Evolutionary conservation across 1,140 invertebrate genomes (phyloP).

Genomic region (Homarus americanus): DNA sequence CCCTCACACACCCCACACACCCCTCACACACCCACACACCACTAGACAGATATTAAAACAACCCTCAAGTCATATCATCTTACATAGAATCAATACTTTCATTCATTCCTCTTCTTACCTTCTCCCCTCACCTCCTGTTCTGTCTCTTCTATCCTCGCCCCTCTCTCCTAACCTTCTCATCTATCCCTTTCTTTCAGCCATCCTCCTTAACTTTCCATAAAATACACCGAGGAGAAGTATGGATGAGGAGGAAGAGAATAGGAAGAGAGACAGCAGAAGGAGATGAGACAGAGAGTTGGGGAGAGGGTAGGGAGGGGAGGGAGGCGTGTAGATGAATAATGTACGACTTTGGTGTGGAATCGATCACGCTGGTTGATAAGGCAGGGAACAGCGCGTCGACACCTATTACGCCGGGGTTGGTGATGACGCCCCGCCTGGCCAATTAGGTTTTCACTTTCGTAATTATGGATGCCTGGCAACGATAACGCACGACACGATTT

Average conservation of each 20-base stretch:
- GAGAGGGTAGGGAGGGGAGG: no score
- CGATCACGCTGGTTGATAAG: conserved; percentile 15
- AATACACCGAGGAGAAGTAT: no score
- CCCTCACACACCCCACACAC: no score
- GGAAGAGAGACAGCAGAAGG: no score
- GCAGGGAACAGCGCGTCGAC: conserved; percentile 1
- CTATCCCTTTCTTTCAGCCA: neutral
- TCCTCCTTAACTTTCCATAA: no score
- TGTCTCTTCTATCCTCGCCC: neutral
- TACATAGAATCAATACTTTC: neutral
- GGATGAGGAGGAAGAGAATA: no score
- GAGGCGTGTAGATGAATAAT: neutral
- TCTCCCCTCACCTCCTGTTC: neutral
- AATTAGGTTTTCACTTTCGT: conserved; percentile 34
- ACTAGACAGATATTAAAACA: neutral
- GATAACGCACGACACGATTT: conserved; percentile 13
- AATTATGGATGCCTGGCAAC: conserved; percentile 19
- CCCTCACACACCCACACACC: neutral
- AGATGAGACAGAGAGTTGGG: no score
- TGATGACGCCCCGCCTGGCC: conserved; percentile 19
- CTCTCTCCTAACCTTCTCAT: neutral
- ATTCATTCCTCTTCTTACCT: no score
- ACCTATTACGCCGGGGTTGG: conserved; percentile 4
- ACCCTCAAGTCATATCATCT: no score
- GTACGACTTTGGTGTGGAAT: neutral